Evolutionary conservation across 2,888 invertebrate species (phyloP).

Genomic region (Tetanocera ferruginea): DNA sequence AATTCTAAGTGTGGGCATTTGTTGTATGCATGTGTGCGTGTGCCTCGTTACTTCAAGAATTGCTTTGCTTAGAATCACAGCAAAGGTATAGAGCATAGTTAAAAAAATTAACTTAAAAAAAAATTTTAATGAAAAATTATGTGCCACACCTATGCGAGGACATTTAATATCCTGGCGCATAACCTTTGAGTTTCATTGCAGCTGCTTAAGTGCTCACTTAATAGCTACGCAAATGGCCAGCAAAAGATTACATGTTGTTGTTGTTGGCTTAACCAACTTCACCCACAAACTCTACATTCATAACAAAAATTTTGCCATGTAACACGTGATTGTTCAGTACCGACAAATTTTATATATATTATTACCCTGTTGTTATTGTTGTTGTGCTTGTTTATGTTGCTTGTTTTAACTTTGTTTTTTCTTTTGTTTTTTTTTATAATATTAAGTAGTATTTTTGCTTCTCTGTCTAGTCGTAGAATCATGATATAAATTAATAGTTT

Average conservation of each 20-base stretch:
- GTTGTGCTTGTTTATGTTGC: not conserved
- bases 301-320: not conserved
- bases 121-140: conserved; percentile 26
- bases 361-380: not conserved
- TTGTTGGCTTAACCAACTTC: not conserved
- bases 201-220: conserved; percentile 1
- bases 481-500: conserved; percentile 22
- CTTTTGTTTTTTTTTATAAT: not conserved
- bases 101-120: not conserved
- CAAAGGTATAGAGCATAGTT: not conserved
- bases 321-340: not conserved
- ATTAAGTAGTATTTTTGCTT: conserved; percentile 2
- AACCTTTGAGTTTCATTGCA: conserved; percentile 1
- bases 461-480: conserved; percentile 7
- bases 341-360: not conserved
- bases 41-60: not conserved
- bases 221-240: conserved; percentile 8
- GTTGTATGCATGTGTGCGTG: not conserved
- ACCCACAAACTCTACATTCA: not conserved
- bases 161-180: conserved; percentile 2
- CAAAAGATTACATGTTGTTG: not conserved
- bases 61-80: not conserved
- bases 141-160: conserved; percentile 10
- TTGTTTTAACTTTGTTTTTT: not conserved
- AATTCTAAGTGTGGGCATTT: not conserved